Base-by-base conservation (phyloP, 2,888 invertebrate genomes). In the Drosophila ustulata region DNA sequence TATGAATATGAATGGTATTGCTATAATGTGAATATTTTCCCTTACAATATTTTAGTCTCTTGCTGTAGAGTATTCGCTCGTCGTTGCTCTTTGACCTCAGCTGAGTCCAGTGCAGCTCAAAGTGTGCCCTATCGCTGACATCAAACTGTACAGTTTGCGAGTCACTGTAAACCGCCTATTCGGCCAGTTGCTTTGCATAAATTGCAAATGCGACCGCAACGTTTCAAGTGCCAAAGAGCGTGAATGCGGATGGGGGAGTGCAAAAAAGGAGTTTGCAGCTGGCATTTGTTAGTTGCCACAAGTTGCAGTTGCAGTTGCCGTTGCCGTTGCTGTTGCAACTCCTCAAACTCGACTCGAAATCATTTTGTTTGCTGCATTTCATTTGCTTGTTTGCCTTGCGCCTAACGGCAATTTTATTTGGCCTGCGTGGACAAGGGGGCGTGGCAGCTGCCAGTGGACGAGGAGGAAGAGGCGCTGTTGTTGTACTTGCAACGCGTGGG, bases 341-440 rank as follows among this genome's bases (percentile, higher is more conserved):
- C 9, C 59, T 53, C 51, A 50, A 66, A 62, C 30, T 45, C 63
- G 32, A 46, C 51, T 56, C 61, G 39, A 63, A 69, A 49, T 63
- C 63, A 58, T 64, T 70, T 69, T 61, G 64, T 66, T 43, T 58
- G 55, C 56, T 56, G 47, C 56, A 32, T 59, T 59, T 45, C 55
- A 37, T 67, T 56, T 59, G 34, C 28, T 30, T 32, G 59, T 43
- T 53, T 63, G 13, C 41, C 53, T 64, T 30, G 46, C 52, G 74
- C 78, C 64, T 59, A 66, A 67, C 73, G 64, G 59, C 73, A 64
- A 59, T 80, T 78, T 71, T 66, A 71, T 74, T 71, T 71, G 59
- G 41, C 55, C 58, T n/a, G 37, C 4, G 53, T 28, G 61, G 39
- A 55, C 53, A 65, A 23, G 57, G 30, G 66, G 65, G 61, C 66